Percentiles rank a stretch among this genome's conserved stretches.
Evolutionary conservation across 2,888 invertebrate species (phyloP).

Genomic region (Eupsilia transversa): DNA sequence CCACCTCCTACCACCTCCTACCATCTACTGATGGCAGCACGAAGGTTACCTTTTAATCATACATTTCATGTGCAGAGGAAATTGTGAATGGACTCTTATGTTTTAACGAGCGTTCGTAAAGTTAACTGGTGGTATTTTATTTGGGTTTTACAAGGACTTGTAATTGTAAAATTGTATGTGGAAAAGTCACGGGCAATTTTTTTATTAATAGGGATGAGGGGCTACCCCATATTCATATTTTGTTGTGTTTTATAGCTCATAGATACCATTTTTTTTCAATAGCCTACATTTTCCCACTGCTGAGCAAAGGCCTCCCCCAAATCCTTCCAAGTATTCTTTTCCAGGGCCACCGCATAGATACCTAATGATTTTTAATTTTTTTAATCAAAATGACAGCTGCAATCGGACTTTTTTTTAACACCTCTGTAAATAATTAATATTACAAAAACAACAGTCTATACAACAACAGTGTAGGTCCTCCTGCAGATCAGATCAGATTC

Average conservation of each 20-base stretch:
- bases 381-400: too few species aligned
- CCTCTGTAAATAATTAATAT: too few species aligned
- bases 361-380: too few species aligned
- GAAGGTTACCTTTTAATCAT: conserved; percentile 44
- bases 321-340: too few species aligned
- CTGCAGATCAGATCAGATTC: too few species aligned
- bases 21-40: conserved; percentile 12
- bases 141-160: conserved; percentile 28
- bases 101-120: conserved; percentile 41
- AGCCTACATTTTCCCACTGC: too few species aligned
- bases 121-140: conserved; percentile 33
- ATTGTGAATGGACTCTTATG: conserved; percentile 38
- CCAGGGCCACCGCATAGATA: too few species aligned
- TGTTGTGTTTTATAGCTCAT: neutral
- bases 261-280: too few species aligned
- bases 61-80: conserved; percentile 41
- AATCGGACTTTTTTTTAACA: too few species aligned
- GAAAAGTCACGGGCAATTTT: neutral
- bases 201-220: neutral
- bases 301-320: too few species aligned
- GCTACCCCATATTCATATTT: neutral
- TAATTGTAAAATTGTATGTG: conserved; percentile 6
- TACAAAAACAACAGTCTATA: too few species aligned
- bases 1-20: conserved; percentile 23
- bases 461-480: too few species aligned